A percentile compares a stretch with the other conserved stretches of the same genome.
Evolutionary conservation across 2,888 invertebrate species (phyloP).

Genomic region (Drosophila putrida): DNA sequence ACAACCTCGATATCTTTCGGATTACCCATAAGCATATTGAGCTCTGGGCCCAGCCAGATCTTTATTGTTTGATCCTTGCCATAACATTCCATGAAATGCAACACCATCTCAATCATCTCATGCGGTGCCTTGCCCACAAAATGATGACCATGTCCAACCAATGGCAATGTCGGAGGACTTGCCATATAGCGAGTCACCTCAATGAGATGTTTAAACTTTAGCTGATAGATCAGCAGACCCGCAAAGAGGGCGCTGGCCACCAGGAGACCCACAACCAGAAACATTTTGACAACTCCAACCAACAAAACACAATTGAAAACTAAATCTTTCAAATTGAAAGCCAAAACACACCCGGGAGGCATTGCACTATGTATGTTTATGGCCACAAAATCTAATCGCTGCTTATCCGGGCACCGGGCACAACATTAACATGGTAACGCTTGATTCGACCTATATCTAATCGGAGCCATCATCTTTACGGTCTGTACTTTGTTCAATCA

Average conservation of each 20-base stretch:
- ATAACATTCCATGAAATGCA: slow-evolving; percentile 82
- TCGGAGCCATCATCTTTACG: slow-evolving; percentile 23
- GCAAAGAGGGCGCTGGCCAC: slow-evolving; percentile 48
- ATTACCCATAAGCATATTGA: slow-evolving; percentile 77
- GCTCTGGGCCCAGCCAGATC: slow-evolving; percentile 83
- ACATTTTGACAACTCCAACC: slow-evolving; percentile 51
- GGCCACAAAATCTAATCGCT: slow-evolving; percentile 42
- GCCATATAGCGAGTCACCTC: slow-evolving; percentile 73
- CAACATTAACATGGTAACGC: background rate
- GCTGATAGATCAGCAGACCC: slow-evolving; percentile 60
- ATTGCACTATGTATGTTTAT: slow-evolving; percentile 9
- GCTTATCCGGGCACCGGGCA: slow-evolving; percentile 27
- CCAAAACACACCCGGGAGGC: too few relatives aligned
- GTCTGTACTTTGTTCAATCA: slow-evolving; percentile 39
- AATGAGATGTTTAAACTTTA: slow-evolving; percentile 76
- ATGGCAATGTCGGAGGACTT: slow-evolving; percentile 85
- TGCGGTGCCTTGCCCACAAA: slow-evolving; percentile 86
- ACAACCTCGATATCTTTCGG: slow-evolving; percentile 80
- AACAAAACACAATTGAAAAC: slow-evolving; percentile 7
- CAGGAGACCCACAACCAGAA: slow-evolving; percentile 57
- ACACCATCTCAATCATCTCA: slow-evolving; percentile 75
- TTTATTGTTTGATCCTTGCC: slow-evolving; percentile 66
- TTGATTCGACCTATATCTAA: slow-evolving; percentile 31
- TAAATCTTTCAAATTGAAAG: background rate
- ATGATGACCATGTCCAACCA: slow-evolving; percentile 86